These are phyloP conservation scores for Ginglymostoma cirratum DNA, from an alignment of 2,113 vertebrate species.

Conservation along the genomic window DNA sequence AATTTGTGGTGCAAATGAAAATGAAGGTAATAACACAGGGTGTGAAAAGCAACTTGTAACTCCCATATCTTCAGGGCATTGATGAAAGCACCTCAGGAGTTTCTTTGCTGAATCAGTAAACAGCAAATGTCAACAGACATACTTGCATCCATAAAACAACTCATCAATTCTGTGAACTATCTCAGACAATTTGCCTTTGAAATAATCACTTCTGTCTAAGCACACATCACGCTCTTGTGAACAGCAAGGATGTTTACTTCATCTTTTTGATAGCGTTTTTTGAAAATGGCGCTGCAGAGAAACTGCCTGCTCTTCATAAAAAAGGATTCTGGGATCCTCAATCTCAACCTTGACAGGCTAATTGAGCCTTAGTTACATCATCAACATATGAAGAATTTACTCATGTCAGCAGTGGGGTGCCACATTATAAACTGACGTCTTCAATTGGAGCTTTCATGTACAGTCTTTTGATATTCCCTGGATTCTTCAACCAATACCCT, in stretches of 20 bases:
- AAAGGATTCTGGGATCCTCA: not conserved
- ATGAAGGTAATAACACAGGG: not conserved
- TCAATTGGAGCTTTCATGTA: not conserved
- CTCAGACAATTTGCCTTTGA: not conserved
- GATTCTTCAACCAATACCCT: not conserved
- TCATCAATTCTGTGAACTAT: not conserved
- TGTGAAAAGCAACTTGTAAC: not conserved
- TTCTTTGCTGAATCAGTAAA: not conserved
- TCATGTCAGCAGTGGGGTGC: not conserved
- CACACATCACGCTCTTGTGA: not conserved
- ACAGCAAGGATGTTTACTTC: not conserved
- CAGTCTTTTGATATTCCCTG: not conserved
- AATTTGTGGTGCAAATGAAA: constrained; percentile 12
- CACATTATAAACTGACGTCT: not conserved
- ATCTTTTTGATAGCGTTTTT: not conserved
- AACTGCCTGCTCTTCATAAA: not conserved
- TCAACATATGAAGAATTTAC: not conserved
- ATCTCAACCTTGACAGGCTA: not conserved
- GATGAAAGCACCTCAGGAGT: not conserved
- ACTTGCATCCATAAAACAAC: not conserved
- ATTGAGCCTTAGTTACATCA: not conserved
- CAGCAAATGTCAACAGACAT: not conserved
- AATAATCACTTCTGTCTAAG: not conserved
- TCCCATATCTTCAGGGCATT: not conserved
- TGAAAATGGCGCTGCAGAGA: not conserved